Evolutionary conservation across 1,140 invertebrate genomes (phyloP), one percentile per base, ranked within the genome.

Genomic region (Achroia grisella): DNA sequence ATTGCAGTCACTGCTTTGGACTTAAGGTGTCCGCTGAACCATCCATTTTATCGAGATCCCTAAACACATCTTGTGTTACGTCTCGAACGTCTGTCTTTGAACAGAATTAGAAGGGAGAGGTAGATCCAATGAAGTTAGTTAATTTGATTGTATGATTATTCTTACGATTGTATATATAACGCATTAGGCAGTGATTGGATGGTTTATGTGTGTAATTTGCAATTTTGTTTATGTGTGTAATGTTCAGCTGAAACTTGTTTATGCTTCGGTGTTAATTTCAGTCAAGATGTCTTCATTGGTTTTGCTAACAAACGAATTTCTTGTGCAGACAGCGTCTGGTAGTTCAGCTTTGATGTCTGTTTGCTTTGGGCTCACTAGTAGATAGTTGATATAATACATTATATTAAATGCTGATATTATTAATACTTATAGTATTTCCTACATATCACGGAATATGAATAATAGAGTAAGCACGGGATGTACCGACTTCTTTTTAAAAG

Each of bases 1-100:
- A 80, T 80, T 80, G 73, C 76, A 68, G 44, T 48, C 45, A 44
- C 57, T 55, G 44, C 70, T 74, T 78, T 74, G 68, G 72, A 72
- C 74, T 76, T 65, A 73, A 78, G 77, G 77, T 76, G 74, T 73
- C 69, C 72, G 61, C 39, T 51, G 44, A 33, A 13, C 39, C 28
- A 31, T 13, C 58, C 50, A 57, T 12, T 45, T 9, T 17, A 48
- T 10, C 27, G 23, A 55, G 59, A 58, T 30, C 52, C 28, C 17
- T 37, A 40, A 46, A 49, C 14, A 28, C 14, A 40, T 44, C 12
- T 35, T 40, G 33, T 33, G 10, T 45, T 40, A 33, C 41, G 17
- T 44, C 12, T 43, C 8, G 2, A 14, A 6, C 34, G 28, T 10
- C 28, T 40, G 12, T 46, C 42, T 42, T 42, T 33, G 34, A 39